These are phyloP conservation scores for Phania funesta DNA, from an alignment of 2,888 invertebrate species.

Conservation along the genomic window DNA sequence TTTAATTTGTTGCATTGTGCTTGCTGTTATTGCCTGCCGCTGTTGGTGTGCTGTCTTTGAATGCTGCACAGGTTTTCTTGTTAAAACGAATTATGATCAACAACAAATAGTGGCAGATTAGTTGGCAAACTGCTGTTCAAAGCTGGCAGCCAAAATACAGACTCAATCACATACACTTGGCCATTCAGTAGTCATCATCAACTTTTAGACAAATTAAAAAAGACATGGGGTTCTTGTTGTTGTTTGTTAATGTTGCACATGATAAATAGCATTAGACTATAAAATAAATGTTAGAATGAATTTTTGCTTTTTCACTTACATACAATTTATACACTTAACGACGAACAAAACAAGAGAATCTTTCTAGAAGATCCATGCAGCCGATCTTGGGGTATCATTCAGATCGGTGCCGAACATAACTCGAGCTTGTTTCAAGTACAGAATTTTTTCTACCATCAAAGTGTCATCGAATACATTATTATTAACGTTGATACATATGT, in stretches of 20 bases:
- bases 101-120: constrained; percentile 54
- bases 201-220: constrained; percentile 62
- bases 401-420: too few species aligned
- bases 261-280: constrained; percentile 50
- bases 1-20: constrained; percentile 32
- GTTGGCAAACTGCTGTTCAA: constrained; percentile 10
- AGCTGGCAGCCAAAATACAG: constrained; percentile 9
- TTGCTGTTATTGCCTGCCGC: neutral
- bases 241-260: constrained; percentile 40
- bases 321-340: constrained; percentile 3
- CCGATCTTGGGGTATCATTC: too few species aligned
- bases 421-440: too few species aligned
- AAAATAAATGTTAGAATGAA: constrained; percentile 27
- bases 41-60: constrained; percentile 14
- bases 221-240: constrained; percentile 35
- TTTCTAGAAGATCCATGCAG: too few species aligned
- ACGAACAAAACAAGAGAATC: neutral
- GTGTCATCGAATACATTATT: too few species aligned
- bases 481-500: too few species aligned
- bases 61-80: constrained; percentile 62
- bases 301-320: neutral
- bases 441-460: too few species aligned
- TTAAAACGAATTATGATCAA: constrained; percentile 60
- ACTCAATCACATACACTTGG: neutral
- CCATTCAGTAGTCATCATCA: constrained; percentile 36